phyloP scores from a whole-genome alignment of 2,888 invertebrate species.

The Drosophila leonis region DNA sequence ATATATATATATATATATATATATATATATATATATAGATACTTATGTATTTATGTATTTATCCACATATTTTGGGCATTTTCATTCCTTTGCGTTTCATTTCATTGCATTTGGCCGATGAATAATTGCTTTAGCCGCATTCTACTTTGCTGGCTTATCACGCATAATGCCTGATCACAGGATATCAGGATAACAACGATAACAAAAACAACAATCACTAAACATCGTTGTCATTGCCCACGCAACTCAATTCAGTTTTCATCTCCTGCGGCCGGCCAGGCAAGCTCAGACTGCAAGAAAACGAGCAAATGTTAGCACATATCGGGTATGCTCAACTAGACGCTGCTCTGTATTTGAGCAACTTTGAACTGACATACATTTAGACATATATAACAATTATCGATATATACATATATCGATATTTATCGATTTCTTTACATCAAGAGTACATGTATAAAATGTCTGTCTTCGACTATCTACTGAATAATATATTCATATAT shows the following conservation, averaged over 20 bases:
- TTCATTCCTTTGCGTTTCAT: conserved; percentile 28
- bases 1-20: neutral
- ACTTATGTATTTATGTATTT: neutral
- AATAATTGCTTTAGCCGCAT: conserved; percentile 14
- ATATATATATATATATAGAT: neutral
- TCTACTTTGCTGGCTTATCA: conserved; percentile 11
- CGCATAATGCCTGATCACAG: conserved; percentile 3
- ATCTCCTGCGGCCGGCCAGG: conserved; percentile 4
- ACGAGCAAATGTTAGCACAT: neutral
- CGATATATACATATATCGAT: neutral
- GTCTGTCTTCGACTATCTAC: neutral
- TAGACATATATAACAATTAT: neutral
- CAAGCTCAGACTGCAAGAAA: conserved; percentile 20
- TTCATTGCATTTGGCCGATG: conserved; percentile 24
- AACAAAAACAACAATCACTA: conserved; percentile 6
- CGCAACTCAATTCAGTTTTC: conserved; percentile 31
- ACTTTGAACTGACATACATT: too few relatives aligned
- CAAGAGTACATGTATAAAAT: too few relatives aligned
- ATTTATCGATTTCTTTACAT: neutral
- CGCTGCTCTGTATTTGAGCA: neutral
- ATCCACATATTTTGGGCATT: conserved; percentile 36
- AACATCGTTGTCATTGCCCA: conserved; percentile 25
- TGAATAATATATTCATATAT: neutral
- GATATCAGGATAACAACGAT: conserved; percentile 1
- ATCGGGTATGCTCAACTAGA: neutral